phyloP scores from a whole-genome alignment of 2,113 vertebrate genomes.

The Anolis sagrei region DNA sequence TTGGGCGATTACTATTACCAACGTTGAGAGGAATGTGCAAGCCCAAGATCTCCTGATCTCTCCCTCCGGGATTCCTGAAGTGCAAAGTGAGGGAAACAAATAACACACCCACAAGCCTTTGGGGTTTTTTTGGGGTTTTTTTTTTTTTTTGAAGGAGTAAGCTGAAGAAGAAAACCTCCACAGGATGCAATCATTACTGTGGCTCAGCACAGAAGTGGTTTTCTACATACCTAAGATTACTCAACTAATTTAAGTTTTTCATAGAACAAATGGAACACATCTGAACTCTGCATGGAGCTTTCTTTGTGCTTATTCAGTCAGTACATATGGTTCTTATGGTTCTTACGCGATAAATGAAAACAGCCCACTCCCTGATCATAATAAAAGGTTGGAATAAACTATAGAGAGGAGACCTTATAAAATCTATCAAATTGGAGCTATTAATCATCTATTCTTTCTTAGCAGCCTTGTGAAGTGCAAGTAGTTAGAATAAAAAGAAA shows the following conservation, averaged over 20 bases:
- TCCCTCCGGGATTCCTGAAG: neutral
- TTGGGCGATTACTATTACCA: neutral
- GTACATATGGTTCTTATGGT: conserved; percentile 2
- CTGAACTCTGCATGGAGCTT: conserved; percentile 18
- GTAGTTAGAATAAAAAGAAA: too few relatives aligned
- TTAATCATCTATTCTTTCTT: neutral
- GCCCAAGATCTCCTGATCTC: neutral
- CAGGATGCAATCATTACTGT: neutral
- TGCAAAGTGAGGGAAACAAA: neutral
- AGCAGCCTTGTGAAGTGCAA: neutral
- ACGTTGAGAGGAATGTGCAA: neutral
- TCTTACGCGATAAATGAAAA: neutral
- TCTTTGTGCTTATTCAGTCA: conserved; percentile 16
- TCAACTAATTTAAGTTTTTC: neutral
- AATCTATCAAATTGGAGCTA: neutral
- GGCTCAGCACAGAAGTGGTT: neutral
- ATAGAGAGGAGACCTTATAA: neutral
- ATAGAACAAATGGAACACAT: conserved; percentile 13
- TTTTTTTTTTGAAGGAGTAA: neutral
- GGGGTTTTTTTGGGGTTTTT: neutral
- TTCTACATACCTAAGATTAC: conserved; percentile 7
- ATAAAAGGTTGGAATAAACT: conserved; percentile 1
- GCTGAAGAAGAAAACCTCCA: neutral
- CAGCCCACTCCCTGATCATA: neutral
- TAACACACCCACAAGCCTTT: neutral